A percentile compares a stretch with the other conserved stretches of the same genome.
Evolutionary conservation across 1,140 invertebrate genomes (phyloP).

Genomic region (Monochamus saltuarius): DNA sequence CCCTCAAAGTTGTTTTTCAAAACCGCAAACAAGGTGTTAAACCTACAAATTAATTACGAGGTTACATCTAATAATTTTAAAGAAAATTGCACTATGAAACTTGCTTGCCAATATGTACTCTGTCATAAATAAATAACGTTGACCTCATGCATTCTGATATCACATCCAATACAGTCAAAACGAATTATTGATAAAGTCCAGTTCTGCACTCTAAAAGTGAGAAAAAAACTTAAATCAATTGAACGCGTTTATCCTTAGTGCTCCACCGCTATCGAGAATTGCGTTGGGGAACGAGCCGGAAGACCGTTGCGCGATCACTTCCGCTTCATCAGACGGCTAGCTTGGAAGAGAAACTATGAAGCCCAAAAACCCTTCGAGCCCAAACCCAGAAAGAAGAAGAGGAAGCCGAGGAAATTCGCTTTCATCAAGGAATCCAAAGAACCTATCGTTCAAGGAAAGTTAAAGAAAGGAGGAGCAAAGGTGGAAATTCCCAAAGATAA

Average conservation of each 20-base stretch:
- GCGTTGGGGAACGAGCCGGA: conserved; percentile 42
- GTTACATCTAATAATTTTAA: no score
- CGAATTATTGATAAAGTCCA: no score
- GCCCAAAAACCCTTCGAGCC: conserved; percentile 54
- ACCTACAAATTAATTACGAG: no score
- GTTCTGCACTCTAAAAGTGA: no score
- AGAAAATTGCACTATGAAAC: no score
- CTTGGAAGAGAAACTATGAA: conserved; percentile 45
- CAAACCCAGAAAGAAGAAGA: conserved; percentile 51
- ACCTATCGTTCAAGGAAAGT: conserved; percentile 20
- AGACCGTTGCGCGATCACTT: conserved; percentile 48
- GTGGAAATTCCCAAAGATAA: not conserved
- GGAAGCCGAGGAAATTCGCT: conserved; percentile 31
- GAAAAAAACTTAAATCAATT: not conserved
- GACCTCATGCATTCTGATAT: no score
- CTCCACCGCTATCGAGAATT: conserved; percentile 34
- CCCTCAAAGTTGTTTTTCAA: no score
- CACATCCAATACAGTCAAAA: no score
- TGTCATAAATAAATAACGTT: no score
- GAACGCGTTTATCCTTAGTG: no score
- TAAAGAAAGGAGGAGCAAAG: conserved; percentile 9
- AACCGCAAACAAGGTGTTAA: no score
- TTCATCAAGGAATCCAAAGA: conserved; percentile 1
- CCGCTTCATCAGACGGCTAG: conserved; percentile 46
- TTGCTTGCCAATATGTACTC: no score